Base-by-base conservation (phyloP, 2,888 invertebrate genomes). In the Stenoptilia bipunctidactyla region DNA sequence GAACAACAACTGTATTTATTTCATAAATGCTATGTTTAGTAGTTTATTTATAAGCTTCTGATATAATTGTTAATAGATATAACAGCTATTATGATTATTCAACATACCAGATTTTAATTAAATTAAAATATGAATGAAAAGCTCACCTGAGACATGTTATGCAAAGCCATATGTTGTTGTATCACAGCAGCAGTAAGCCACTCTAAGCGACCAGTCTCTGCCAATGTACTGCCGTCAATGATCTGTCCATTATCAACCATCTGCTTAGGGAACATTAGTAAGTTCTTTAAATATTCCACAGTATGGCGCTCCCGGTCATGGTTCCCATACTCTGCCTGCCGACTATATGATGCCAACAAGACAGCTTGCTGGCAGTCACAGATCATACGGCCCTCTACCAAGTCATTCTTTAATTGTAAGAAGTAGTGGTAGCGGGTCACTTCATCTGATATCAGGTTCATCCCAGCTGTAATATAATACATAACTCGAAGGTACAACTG, bases 311-410 rank as follows among this genome's bases (percentile, higher is more conserved):
- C 95, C 43, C 89, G 85, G 65, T 96, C 93, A 67, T 83, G 83
- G 71, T 97, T 96, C 27, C 97, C 97, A 83, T 97, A 97, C 71
- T 98, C 98, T 10, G 97, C 97, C 82, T 98, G 98, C 56, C 98
- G 90, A 53, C 95, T 94, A 66, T 96, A 97, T 37, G 96, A 92
- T 0, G 98, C 97, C 45, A 98, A 76, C 27, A 95, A 87, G 39
- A 96, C 92, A 9, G 97, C 97, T 72, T 97, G 96, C 52, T 96
- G 94, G 43, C 92, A 90, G 62, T 93, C 93, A 65, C 96, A 96
- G 35, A 90, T 91, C 45, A 97, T 91, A 53, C 93, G 88, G 2
- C 97, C 97, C 70, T 98, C 97, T 40, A 97, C 89, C 42, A 98
- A 90, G 79, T 98, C 97, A 69, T 91, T 93, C 73, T 98, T 98